These are phyloP conservation scores for Ceratothoa steindachneri DNA, from an alignment of 2,888 invertebrate species.

Conservation along the genomic window DNA sequence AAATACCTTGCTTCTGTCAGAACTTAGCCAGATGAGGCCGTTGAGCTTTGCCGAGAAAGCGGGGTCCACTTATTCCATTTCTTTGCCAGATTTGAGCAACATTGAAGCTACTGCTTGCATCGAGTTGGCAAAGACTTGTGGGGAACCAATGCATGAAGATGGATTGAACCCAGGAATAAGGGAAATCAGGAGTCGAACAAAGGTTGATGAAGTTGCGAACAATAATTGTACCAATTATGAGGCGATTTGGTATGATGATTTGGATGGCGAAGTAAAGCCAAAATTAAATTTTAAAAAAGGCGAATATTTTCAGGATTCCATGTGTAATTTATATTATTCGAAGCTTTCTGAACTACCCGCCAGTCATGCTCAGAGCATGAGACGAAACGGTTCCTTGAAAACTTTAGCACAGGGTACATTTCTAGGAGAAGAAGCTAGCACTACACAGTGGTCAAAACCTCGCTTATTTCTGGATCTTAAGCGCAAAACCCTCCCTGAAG, in stretches of 20 bases:
- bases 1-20: conserved; percentile 16
- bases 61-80: conserved; percentile 37
- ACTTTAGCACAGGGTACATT: conserved; percentile 23
- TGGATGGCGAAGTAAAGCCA: conserved; percentile 31
- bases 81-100: conserved; percentile 40
- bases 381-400: conserved; percentile 22
- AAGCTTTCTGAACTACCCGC: conserved; percentile 41
- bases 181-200: neutral
- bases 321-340: conserved; percentile 44
- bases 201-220: conserved; percentile 17
- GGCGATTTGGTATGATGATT: conserved; percentile 42
- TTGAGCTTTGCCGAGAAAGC: conserved; percentile 27
- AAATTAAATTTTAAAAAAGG: too few relatives aligned
- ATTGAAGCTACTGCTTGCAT: conserved; percentile 33
- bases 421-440: neutral
- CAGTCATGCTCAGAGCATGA: conserved; percentile 38
- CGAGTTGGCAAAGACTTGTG: conserved; percentile 27
- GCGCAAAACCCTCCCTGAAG: neutral
- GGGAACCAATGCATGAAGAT: neutral
- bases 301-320: too few relatives aligned
- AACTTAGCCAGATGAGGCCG: neutral
- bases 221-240: conserved; percentile 42
- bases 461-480: too few relatives aligned
- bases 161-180: too few relatives aligned
- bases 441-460: neutral